Evolutionary conservation across 2,113 vertebrate species (phyloP).

Genomic region (Percina caprodes): DNA sequence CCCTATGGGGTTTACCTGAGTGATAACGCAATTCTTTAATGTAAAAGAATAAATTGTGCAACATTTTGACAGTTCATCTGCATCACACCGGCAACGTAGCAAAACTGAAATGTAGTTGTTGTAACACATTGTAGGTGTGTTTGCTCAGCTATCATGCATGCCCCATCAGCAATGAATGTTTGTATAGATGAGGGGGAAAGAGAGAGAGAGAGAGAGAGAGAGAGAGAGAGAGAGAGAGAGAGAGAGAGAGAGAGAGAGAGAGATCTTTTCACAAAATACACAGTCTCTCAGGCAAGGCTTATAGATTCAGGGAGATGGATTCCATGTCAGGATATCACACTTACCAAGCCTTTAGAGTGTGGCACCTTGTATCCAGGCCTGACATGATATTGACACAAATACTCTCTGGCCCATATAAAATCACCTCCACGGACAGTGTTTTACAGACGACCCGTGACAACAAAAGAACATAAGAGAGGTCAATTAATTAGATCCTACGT

Average conservation of each 20-base stretch:
- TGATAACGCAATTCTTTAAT: slow-evolving; percentile 70
- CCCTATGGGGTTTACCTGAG: slow-evolving; percentile 53
- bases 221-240: slow-evolving; percentile 13
- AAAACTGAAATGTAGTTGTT: slow-evolving; percentile 72
- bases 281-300: slow-evolving; percentile 75
- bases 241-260: slow-evolving; percentile 29
- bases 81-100: slow-evolving; percentile 69
- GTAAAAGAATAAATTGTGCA: slow-evolving; percentile 66
- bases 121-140: slow-evolving; percentile 72
- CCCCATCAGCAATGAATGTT: slow-evolving; percentile 67
- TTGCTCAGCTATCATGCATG: slow-evolving; percentile 74
- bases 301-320: slow-evolving; percentile 78
- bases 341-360: slow-evolving; percentile 73
- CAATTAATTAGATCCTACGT: slow-evolving; percentile 72
- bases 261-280: slow-evolving; percentile 77
- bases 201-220: slow-evolving; percentile 1
- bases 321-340: slow-evolving; percentile 77
- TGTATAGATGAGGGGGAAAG: slow-evolving; percentile 22
- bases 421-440: slow-evolving; percentile 61
- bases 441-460: slow-evolving; percentile 62
- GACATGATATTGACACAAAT: slow-evolving; percentile 69
- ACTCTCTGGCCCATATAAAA: slow-evolving; percentile 65
- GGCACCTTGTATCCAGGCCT: slow-evolving; percentile 68
- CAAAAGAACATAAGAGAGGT: slow-evolving; percentile 65
- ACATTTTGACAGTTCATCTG: slow-evolving; percentile 74